phyloP scores from a whole-genome alignment of 2,888 invertebrate species.

The Drosophila conformis region DNA sequence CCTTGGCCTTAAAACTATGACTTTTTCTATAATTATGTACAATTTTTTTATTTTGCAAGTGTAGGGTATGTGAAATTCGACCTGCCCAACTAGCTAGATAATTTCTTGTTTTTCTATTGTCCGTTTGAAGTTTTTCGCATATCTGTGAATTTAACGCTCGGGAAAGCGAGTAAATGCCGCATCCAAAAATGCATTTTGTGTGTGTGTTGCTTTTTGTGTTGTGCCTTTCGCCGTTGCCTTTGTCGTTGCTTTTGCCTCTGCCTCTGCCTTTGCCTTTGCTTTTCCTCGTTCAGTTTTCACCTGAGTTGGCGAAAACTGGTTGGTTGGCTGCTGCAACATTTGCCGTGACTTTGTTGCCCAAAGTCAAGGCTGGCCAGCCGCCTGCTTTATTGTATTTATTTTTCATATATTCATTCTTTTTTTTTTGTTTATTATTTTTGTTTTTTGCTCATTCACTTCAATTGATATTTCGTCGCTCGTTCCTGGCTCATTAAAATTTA shows the following conservation, averaged over 20 bases:
- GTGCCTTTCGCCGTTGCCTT: slow-evolving; percentile 33
- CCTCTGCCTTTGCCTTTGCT: slow-evolving; percentile 18
- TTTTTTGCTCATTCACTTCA: slow-evolving; percentile 24
- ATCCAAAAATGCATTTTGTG: slow-evolving; percentile 28
- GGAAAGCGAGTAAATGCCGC: slow-evolving; percentile 69
- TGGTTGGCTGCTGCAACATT: slow-evolving; percentile 15
- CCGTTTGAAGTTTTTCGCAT: slow-evolving; percentile 30
- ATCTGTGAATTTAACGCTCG: slow-evolving; percentile 57
- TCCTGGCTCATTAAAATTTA: slow-evolving; percentile 71
- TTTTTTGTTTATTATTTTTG: slow-evolving; percentile 4
- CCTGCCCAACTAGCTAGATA: too few relatives aligned
- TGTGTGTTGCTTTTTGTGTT: slow-evolving; percentile 11
- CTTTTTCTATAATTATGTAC: neutral
- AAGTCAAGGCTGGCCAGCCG: slow-evolving; percentile 75
- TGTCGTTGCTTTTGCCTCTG: slow-evolving; percentile 17
- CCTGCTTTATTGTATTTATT: slow-evolving; percentile 13
- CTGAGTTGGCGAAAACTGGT: slow-evolving; percentile 18
- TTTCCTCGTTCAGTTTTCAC: slow-evolving; percentile 57
- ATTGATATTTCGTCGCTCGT: slow-evolving; percentile 47
- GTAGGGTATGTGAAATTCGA: neutral
- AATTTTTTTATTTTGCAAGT: neutral
- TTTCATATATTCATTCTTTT: slow-evolving; percentile 3
- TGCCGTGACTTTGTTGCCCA: slow-evolving; percentile 42
- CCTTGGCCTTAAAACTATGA: neutral
- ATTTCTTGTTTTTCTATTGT: neutral